phyloP scores from a whole-genome alignment of 2,888 invertebrate genomes.

The Camponotus fellah region DNA sequence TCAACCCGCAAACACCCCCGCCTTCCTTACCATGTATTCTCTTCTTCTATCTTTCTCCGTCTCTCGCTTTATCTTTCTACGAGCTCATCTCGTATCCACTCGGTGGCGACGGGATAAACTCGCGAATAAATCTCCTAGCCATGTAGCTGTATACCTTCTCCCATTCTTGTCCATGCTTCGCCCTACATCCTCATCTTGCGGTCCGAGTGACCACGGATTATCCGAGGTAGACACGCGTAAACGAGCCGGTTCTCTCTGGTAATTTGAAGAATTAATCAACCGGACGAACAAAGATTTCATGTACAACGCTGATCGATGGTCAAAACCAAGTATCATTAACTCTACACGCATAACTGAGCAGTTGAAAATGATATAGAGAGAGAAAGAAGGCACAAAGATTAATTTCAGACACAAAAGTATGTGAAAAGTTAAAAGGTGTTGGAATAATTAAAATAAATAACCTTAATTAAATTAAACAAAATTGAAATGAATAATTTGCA shows the following conservation, averaged over 20 bases:
- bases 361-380: conserved; percentile 8
- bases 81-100: conserved; percentile 70
- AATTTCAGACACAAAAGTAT: neutral
- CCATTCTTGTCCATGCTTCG: conserved; percentile 31
- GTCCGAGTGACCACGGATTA: conserved; percentile 48
- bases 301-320: conserved; percentile 41
- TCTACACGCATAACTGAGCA: conserved; percentile 33
- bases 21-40: conserved; percentile 61
- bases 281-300: conserved; percentile 48
- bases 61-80: conserved; percentile 47
- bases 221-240: conserved; percentile 41
- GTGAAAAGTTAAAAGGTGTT: neutral
- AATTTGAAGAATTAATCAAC: conserved; percentile 54
- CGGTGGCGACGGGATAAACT: conserved; percentile 73
- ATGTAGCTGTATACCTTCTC: conserved; percentile 56
- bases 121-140: conserved; percentile 78
- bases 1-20: conserved; percentile 78
- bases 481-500: neutral
- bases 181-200: conserved; percentile 42
- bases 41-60: conserved; percentile 58
- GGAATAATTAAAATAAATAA: neutral
- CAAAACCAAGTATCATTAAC: conserved; percentile 46
- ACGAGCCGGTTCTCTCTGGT: conserved; percentile 43
- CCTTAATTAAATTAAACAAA: neutral
- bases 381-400: conserved; percentile 10